phyloP scores from a whole-genome alignment of 2,113 vertebrate genomes.

The Rynchops niger region DNA sequence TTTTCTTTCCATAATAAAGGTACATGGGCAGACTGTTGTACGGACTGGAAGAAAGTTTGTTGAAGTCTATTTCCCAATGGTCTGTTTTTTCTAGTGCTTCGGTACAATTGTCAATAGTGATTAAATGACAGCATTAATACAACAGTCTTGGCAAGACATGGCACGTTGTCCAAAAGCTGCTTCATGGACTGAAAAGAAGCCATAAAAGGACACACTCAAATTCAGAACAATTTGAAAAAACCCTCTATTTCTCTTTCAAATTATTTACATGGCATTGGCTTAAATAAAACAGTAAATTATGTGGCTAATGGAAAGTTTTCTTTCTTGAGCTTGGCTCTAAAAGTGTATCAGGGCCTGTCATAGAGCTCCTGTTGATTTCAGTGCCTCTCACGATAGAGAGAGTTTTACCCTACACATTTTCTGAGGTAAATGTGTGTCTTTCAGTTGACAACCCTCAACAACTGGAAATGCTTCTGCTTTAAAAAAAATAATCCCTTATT shows the following conservation, averaged over 20 bases:
- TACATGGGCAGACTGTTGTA: background rate
- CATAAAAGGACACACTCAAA: background rate
- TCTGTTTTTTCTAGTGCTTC: background rate
- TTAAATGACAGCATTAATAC: conserved; percentile 3
- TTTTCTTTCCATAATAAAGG: background rate
- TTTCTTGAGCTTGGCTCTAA: background rate
- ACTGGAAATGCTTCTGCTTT: background rate
- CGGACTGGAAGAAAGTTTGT: background rate
- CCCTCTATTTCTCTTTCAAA: background rate
- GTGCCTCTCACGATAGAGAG: background rate
- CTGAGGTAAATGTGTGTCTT: background rate
- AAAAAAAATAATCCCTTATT: background rate
- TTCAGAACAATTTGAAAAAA: background rate
- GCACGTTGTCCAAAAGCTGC: background rate
- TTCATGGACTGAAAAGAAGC: conserved; percentile 19
- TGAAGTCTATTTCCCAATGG: background rate
- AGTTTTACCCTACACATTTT: background rate
- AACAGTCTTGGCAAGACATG: background rate
- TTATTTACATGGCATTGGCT: background rate
- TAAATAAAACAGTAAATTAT: background rate
- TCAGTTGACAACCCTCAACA: background rate
- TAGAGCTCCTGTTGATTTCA: background rate
- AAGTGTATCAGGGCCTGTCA: background rate
- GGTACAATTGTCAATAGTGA: background rate
- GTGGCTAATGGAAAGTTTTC: background rate